A percentile compares a stretch with the other conserved stretches of the same genome.
These are phyloP conservation scores for Myiotriccus ornatus DNA, from an alignment of 2,797 vertebrate genomes.

Conservation along the genomic window DNA sequence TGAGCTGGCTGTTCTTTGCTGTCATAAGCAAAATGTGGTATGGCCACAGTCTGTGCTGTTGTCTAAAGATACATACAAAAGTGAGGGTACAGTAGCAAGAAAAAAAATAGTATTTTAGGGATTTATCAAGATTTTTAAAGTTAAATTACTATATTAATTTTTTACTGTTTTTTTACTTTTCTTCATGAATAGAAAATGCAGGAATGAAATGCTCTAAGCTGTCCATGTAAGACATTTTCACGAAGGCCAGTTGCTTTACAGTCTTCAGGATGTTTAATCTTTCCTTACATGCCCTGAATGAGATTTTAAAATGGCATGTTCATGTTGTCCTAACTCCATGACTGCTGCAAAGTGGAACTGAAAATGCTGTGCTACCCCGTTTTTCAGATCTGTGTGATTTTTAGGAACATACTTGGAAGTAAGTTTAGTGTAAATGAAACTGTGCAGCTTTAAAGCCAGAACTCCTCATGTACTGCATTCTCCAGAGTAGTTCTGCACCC, in stretches of 20 bases:
- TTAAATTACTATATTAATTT: background rate
- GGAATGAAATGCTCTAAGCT: background rate
- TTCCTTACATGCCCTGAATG: background rate
- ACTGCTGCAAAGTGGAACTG: background rate
- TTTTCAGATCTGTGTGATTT: background rate
- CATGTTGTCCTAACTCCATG: background rate
- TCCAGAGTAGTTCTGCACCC: background rate
- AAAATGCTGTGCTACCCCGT: background rate
- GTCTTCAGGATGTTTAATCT: background rate
- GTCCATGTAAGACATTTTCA: background rate
- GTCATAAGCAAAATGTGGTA: background rate
- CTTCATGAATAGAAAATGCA: background rate
- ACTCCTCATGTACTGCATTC: background rate
- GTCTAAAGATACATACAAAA: background rate
- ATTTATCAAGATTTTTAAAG: background rate
- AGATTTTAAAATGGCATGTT: background rate
- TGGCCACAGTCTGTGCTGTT: background rate
- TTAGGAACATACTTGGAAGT: background rate
- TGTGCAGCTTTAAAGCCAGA: background rate
- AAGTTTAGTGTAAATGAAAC: background rate
- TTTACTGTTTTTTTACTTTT: background rate
- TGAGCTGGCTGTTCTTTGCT: background rate
- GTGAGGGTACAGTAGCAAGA: background rate
- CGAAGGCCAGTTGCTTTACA: background rate
- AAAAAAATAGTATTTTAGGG: background rate